These are phyloP conservation scores for Epinephelus coioides DNA, from an alignment of 2,797 vertebrate genomes.

Conservation along the genomic window DNA sequence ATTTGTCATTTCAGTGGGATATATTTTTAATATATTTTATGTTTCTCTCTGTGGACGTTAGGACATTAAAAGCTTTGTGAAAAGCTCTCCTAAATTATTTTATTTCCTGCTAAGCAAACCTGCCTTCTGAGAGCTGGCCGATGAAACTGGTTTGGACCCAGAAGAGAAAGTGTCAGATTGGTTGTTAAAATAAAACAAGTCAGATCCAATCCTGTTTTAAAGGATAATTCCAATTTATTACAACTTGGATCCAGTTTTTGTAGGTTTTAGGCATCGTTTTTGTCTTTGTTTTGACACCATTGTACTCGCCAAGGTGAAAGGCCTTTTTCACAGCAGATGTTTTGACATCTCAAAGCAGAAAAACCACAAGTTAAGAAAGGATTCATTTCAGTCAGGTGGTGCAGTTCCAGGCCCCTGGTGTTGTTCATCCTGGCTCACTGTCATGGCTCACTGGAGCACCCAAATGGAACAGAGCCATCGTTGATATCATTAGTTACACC, in stretches of 20 bases:
- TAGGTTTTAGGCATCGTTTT: neutral
- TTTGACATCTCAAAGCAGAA: constrained; percentile 1
- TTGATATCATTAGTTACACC: constrained; percentile 3
- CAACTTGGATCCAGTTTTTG: constrained; percentile 4
- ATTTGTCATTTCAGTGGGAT: constrained; percentile 32
- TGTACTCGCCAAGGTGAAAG: neutral
- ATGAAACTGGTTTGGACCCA: neutral
- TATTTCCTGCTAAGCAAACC: constrained; percentile 19
- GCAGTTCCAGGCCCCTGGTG: neutral
- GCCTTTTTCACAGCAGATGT: neutral
- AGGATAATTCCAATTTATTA: neutral
- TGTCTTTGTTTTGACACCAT: constrained; percentile 5
- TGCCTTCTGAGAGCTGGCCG: constrained; percentile 28
- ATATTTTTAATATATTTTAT: constrained; percentile 32
- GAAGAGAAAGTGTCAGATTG: neutral
- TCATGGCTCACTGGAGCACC: neutral
- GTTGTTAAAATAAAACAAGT: constrained; percentile 7
- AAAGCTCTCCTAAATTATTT: constrained; percentile 35
- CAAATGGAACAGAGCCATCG: neutral
- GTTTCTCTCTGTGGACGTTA: constrained; percentile 23
- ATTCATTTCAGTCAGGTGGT: neutral
- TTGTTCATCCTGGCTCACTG: neutral
- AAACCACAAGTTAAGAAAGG: neutral
- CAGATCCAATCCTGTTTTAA: constrained; percentile 28
- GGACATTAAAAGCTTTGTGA: constrained; percentile 40